These are phyloP conservation scores for Harpagoxenus sublaevis DNA, from an alignment of 2,888 invertebrate species.

Conservation along the genomic window DNA sequence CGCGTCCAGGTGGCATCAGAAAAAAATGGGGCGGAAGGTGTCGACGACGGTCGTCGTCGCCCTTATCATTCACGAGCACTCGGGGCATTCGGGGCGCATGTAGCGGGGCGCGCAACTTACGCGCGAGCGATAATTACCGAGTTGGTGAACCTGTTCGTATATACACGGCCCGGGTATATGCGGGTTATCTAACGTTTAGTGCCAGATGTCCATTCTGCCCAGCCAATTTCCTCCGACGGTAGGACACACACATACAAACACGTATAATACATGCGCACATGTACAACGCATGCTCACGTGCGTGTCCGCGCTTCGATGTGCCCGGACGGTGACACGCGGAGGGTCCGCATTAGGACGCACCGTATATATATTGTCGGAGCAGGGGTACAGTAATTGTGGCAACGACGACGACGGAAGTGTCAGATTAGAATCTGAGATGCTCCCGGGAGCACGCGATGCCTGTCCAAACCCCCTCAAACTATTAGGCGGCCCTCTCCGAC, in stretches of 20 bases:
- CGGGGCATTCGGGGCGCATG: constrained; percentile 56
- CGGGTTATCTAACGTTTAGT: constrained; percentile 83
- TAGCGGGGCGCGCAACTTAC: constrained; percentile 39
- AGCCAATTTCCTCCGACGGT: constrained; percentile 76
- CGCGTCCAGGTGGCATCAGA: constrained; percentile 1
- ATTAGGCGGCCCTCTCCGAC: constrained; percentile 67
- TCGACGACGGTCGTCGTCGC: constrained; percentile 45
- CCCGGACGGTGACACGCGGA: constrained; percentile 35
- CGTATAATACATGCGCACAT: constrained; percentile 5
- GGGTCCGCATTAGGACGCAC: constrained; percentile 71
- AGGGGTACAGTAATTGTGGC: constrained; percentile 79
- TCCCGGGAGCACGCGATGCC: constrained; percentile 79
- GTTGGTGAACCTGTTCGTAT: constrained; percentile 81
- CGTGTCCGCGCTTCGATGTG: constrained; percentile 48
- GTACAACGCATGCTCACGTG: constrained; percentile 14
- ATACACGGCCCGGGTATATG: constrained; percentile 65
- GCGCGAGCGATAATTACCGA: constrained; percentile 76
- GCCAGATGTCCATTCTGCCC: constrained; percentile 80
- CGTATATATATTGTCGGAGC: constrained; percentile 64
- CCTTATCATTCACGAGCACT: constrained; percentile 72
- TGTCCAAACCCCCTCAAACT: constrained; percentile 75
- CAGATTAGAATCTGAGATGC: constrained; percentile 85
- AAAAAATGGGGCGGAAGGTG: constrained; percentile 47
- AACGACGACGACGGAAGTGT: constrained; percentile 83
- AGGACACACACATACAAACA: constrained; percentile 39